These are phyloP conservation scores for Yponomeuta cagnagella DNA, from an alignment of 2,888 invertebrate species.

Conservation along the genomic window DNA sequence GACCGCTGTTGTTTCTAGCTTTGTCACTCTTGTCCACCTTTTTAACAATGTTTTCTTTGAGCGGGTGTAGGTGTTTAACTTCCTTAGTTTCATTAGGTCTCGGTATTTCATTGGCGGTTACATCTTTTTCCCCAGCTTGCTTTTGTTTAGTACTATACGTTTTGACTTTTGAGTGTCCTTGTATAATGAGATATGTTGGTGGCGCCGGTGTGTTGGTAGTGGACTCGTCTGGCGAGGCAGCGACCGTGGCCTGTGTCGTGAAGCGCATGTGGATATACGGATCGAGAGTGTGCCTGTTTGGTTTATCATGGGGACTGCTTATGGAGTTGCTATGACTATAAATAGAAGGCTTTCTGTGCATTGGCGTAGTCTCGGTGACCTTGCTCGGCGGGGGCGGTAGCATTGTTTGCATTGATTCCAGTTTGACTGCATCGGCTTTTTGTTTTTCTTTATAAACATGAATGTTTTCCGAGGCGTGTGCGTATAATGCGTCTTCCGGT, in stretches of 20 bases:
- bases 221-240: conserved; percentile 73
- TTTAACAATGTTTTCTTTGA: conserved; percentile 48
- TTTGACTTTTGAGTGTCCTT: conserved; percentile 91
- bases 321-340: conserved; percentile 37
- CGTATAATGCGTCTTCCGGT: conserved; percentile 61
- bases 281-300: conserved; percentile 46
- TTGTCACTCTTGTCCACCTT: conserved; percentile 40
- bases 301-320: conserved; percentile 36
- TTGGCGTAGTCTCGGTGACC: conserved; percentile 34
- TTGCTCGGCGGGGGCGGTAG: conserved; percentile 68
- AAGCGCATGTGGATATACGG: conserved; percentile 65
- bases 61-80: conserved; percentile 76
- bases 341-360: conserved; percentile 32
- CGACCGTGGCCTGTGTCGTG: conserved; percentile 64
- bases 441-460: conserved; percentile 53
- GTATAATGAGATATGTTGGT: conserved; percentile 86
- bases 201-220: conserved; percentile 70
- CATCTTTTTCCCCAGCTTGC: conserved; percentile 43
- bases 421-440: conserved; percentile 39
- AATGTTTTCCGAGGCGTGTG: conserved; percentile 59
- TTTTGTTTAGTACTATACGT: conserved; percentile 82
- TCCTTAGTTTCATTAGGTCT: conserved; percentile 67
- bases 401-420: conserved; percentile 78
- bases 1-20: conserved; percentile 44
- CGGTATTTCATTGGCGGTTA: conserved; percentile 67